phyloP scores from a whole-genome alignment of 2,113 vertebrate species.

The cat (Felis catus) region F.catus_Fca126_mat1.0 CM031415.1:100220501-100221000 shows the following conservation, averaged over 20 bases:
- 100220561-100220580: slow-evolving; percentile 41
- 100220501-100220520: slow-evolving; percentile 71
- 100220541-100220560: slow-evolving; percentile 64
- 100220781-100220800: neutral
- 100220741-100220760: neutral
- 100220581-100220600: slow-evolving; percentile 12
- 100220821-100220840: neutral
- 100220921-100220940: neutral
- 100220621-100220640: slow-evolving; percentile 28
- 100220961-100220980: neutral
- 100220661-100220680: slow-evolving; percentile 23
- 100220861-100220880: neutral
- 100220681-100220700: slow-evolving; percentile 38
- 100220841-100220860: neutral
- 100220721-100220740: neutral
- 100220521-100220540: slow-evolving; percentile 58
- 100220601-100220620: slow-evolving; percentile 44
- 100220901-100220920: neutral
- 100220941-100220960: neutral
- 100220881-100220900: neutral
- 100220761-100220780: neutral
- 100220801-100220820: neutral
- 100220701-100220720: neutral
- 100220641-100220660: slow-evolving; percentile 51
- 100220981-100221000: neutral